Base-by-base conservation (phyloP, 35 echinoderm and acorn worm species). In the Lytechinus pictus region DNA sequence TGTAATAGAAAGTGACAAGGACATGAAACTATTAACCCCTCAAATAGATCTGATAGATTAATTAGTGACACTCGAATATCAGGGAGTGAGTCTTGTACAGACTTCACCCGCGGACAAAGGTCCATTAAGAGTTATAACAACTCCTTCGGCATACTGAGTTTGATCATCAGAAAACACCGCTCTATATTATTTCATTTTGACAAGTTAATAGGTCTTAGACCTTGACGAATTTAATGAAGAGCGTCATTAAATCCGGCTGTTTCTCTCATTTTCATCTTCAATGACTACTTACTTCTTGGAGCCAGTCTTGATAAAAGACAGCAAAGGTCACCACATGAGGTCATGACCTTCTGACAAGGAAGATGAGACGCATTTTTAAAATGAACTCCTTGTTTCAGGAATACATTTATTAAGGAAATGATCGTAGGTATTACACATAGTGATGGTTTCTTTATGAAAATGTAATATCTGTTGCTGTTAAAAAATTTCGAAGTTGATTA, bases 131-230 rank as follows among this genome's bases (percentile, higher is more conserved):
- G 33, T 44, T 44, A 0, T 44, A 44, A 44, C 33, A 24, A 8
- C 66, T 79, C 19, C 4, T 79, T 24, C 8, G 66, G 66, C 8
- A 79, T 16, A 79, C 66, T 6, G 16, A 6, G 66, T 7, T 79
- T 24, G 14, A 79, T 24, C 66, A n/a, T 79, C 66, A 79, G 4
- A 79, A 44, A 24, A 79, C 66, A 79, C 66, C 66, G 66, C 16
- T 19, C 21, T 24, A 79, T 79, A 79, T 79, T 24, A 79, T 79
- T n/a, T 79, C 66, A 79, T n/a, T 79, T 79, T n/a, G 66, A 79
- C 66, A 79, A 79, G 66, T 79, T 79, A 79, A 79, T 79, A n/a
- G 66, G 66, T 79, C 66, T n/a, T 79, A 16, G 66, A 79, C 66
- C 66, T 79, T 79, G 66, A 6, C 66, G 66, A n/a, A 79, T 19